Base-by-base conservation (phyloP, 2,113 vertebrate genomes). In the Raja brachyura region DNA sequence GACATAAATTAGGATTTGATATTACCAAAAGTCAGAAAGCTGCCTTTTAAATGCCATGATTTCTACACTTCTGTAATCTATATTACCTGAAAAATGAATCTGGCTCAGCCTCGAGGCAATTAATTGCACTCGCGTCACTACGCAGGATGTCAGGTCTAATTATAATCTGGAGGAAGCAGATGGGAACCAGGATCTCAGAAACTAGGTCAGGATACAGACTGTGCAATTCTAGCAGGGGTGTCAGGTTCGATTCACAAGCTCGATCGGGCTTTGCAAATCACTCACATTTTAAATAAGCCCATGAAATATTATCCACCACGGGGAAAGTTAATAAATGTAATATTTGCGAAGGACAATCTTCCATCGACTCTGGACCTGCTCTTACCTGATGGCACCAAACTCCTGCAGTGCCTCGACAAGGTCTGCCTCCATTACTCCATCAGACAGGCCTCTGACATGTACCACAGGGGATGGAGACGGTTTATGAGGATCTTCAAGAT, bases 381-480 rank as follows among this genome's bases (percentile, higher is more conserved):
- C 33, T 94, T 96, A 99, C 98, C 98, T 98, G 95, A 99, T 98
- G 22, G 97, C 96, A 0, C 98, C 98, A 93, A 98, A 99, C 94
- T 99, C 98, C 94, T 99, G 98, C 93, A 99, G 96, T 22, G 98
- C 97, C 94, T 99, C 98, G 95, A 98, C 97, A 28, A 99, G 96
- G 85, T 99, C 98, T 0, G 98, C 96, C 94, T 99, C 98, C 94
- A 98, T 96, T 3, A 98, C 97, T 0, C 98, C 98, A 0, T 99
- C 98, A 39, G 98, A 97, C 94, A 99, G 95, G 78, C 98, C 98
- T 93, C 98, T 95, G 94, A 99, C 97, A 94, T 99, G 98, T 13
- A 99, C 98, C 94, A 99, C 98, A 0, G 97, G 96, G 63, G 98
- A 99, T 28, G 98, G 98, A 0, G 98, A 96, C 0, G 98, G 97